Percentiles rank a stretch among this genome's conserved stretches.
Conservation (phyloP, 2,113 vertebrate genomes). For the Diadophis punctatus region DNA sequence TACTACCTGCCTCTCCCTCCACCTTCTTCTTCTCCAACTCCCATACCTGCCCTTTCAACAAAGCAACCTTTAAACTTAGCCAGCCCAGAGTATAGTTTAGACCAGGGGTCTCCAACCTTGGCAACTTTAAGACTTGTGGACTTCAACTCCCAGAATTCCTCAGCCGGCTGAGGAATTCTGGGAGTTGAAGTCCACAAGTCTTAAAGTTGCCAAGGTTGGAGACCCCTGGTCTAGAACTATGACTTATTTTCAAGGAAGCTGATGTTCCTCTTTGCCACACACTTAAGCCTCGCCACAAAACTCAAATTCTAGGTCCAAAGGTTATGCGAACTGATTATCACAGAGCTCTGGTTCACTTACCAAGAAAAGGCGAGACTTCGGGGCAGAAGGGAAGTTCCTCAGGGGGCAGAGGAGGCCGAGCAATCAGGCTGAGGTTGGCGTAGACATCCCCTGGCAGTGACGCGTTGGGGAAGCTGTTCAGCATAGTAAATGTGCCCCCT, state of each 20-base stretch:
- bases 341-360: conserved; percentile 49
- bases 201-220: too few species aligned
- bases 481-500: background rate
- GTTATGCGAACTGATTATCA: background rate
- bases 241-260: background rate
- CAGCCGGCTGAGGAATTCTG: too few species aligned
- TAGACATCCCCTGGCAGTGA: conserved; percentile 62
- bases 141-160: too few species aligned
- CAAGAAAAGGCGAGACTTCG: conserved; percentile 65
- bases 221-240: background rate
- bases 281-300: too few species aligned
- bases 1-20: background rate
- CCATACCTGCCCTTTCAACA: background rate
- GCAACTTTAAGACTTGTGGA: too few species aligned
- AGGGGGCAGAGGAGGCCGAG: conserved; percentile 24
- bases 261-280: background rate
- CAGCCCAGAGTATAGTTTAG: background rate
- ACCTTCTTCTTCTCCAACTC: background rate
- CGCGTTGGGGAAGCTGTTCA: background rate
- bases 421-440: conserved; percentile 69
- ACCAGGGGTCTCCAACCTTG: too few species aligned
- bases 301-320: too few species aligned
- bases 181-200: too few species aligned
- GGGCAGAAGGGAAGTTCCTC: conserved; percentile 72
- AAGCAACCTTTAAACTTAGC: background rate